phyloP scores from a whole-genome alignment of 2,113 vertebrate species.

The Chaetura pelagica region DNA sequence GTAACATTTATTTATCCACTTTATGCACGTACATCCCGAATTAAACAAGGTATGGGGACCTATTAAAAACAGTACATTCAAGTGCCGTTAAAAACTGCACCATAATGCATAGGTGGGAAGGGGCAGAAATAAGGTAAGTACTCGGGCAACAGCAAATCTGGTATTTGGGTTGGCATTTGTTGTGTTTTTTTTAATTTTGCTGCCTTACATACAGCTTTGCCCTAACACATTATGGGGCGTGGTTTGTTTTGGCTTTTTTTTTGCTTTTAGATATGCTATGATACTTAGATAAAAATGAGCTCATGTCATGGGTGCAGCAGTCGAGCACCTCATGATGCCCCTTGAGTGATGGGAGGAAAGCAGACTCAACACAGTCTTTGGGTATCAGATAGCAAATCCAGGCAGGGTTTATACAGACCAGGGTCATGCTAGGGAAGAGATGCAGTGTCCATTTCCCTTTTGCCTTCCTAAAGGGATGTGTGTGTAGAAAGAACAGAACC shows the following conservation, averaged over 20 bases:
- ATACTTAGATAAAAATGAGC: background rate
- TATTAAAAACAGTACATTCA: background rate
- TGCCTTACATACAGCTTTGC: background rate
- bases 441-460: background rate
- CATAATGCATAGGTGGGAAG: background rate
- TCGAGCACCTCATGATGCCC: background rate
- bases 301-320: background rate
- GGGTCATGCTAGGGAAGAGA: background rate
- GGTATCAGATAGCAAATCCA: background rate
- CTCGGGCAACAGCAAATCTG: background rate
- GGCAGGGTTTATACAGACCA: background rate
- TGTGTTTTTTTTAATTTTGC: background rate
- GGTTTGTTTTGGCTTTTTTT: background rate
- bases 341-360: background rate
- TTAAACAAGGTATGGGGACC: background rate
- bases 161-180: background rate
- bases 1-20: background rate
- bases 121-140: background rate
- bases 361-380: background rate
- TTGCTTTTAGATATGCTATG: background rate
- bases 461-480: background rate
- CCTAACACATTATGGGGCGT: background rate
- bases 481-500: background rate
- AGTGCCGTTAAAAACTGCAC: background rate
- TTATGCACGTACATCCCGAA: background rate